Conservation (phyloP, 2,113 vertebrate species). For the Thermophis baileyi region DNA sequence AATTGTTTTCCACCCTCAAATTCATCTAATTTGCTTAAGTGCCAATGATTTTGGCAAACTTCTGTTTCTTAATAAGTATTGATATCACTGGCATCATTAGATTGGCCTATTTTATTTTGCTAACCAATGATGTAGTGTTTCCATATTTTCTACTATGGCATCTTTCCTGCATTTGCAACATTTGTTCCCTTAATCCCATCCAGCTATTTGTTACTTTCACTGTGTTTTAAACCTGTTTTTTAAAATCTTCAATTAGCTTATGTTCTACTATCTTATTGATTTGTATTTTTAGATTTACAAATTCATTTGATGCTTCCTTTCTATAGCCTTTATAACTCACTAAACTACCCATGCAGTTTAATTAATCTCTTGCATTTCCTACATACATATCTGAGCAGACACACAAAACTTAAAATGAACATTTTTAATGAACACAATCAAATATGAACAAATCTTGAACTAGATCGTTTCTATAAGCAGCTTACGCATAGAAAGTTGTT, state of each 20-base stretch:
- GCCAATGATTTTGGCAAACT: not conserved
- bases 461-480: not conserved
- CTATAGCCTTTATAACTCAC: not conserved
- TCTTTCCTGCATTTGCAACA: not conserved
- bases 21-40: not conserved
- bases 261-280: not conserved
- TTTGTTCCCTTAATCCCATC: not conserved
- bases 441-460: not conserved
- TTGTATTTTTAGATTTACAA: not conserved
- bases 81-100: not conserved
- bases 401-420: not conserved
- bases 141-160: not conserved
- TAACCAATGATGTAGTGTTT: not conserved
- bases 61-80: not conserved
- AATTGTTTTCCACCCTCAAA: not conserved
- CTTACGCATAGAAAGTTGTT: not conserved
- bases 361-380: not conserved
- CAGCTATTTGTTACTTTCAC: not conserved
- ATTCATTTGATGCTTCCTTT: not conserved
- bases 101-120: not conserved
- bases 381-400: not conserved
- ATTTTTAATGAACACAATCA: not conserved
- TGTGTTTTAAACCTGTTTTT: not conserved
- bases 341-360: not conserved
- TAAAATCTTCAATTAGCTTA: not conserved